A percentile compares a stretch with the other conserved stretches of the same genome.
These are phyloP conservation scores for Mythimna ferrago DNA, from an alignment of 2,888 invertebrate genomes.

Conservation along the genomic window DNA sequence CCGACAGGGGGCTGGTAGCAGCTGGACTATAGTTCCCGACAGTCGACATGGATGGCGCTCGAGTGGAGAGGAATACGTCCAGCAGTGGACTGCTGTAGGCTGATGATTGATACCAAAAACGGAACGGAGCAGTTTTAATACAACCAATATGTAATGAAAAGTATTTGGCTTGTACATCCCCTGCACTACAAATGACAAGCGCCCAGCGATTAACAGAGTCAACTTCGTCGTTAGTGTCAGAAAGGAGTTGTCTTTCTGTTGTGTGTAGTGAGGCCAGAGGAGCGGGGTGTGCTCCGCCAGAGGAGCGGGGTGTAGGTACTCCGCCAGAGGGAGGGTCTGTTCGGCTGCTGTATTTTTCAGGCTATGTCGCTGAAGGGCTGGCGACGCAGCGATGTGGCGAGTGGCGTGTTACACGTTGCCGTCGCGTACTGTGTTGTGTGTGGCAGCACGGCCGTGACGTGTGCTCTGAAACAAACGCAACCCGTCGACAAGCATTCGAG, in stretches of 20 bases:
- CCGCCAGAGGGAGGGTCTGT: not conserved
- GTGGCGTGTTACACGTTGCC: not conserved
- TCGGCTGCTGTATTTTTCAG: slow-evolving; percentile 36
- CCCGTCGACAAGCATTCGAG: not conserved
- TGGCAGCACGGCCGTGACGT: not conserved
- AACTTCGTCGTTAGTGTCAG: too few species aligned
- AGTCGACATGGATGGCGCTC: not conserved
- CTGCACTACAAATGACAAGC: not conserved
- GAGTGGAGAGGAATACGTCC: not conserved
- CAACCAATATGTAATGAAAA: not conserved
- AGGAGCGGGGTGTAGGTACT: too few species aligned
- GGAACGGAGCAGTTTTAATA: not conserved
- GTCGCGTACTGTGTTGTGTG: not conserved
- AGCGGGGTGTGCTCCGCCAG: not conserved
- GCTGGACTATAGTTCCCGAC: not conserved
- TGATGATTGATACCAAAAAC: not conserved
- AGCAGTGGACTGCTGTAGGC: not conserved
- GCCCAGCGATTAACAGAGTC: too few species aligned
- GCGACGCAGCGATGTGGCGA: not conserved
- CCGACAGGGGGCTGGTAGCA: not conserved
- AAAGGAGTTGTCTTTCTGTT: slow-evolving; percentile 1
- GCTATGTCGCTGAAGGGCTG: slow-evolving; percentile 13
- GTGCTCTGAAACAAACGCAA: not conserved
- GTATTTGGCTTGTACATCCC: too few species aligned
- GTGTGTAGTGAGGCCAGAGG: not conserved